A percentile compares a stretch with the other conserved stretches of the same genome.
Conservation (phyloP, 2,888 invertebrate species). For the Digitonthophagus gazella region DNA sequence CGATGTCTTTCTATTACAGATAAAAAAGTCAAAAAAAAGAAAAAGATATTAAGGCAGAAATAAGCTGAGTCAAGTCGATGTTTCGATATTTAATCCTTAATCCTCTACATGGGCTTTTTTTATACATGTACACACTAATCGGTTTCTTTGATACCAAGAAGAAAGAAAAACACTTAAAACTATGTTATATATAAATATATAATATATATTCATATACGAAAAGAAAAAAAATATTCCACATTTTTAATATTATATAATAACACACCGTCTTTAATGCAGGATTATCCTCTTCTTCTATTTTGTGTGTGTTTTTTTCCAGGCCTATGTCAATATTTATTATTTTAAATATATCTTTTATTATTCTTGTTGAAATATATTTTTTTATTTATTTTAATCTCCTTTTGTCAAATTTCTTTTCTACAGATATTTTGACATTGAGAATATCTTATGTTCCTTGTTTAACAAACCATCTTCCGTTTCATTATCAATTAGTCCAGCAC, state of each 20-base stretch:
- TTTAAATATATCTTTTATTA: background rate
- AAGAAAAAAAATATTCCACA: background rate
- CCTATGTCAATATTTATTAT: background rate
- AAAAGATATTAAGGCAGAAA: background rate
- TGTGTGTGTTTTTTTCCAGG: background rate
- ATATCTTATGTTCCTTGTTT: too few species aligned
- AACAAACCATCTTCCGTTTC: too few species aligned
- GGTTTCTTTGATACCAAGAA: too few species aligned
- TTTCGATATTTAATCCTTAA: background rate
- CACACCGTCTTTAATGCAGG: background rate
- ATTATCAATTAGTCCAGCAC: too few species aligned
- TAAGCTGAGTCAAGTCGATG: background rate
- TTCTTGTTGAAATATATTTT: background rate
- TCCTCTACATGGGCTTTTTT: background rate
- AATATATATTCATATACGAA: background rate
- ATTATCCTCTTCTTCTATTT: background rate
- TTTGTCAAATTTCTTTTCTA: too few species aligned
- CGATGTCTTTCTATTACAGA: constrained; percentile 50
- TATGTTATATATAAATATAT: background rate
- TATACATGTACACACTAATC: too few species aligned
- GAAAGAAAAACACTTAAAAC: background rate
- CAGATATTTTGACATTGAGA: too few species aligned
- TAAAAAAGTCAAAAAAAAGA: constrained; percentile 38
- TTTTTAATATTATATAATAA: background rate
- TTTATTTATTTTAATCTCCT: background rate